phyloP scores from a whole-genome alignment of 2,888 invertebrate species.

The Ichneumon xanthorius region DNA sequence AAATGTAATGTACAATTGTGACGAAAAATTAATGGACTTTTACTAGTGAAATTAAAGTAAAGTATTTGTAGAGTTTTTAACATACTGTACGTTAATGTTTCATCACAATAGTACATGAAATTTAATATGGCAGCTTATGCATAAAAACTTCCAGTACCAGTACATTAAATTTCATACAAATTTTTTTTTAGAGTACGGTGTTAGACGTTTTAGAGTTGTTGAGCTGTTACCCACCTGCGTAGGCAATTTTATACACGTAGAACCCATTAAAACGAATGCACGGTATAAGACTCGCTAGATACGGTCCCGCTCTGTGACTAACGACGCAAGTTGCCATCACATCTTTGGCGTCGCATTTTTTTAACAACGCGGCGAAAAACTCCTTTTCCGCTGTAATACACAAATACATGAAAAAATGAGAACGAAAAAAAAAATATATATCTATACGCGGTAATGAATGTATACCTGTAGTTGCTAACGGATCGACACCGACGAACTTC shows the following conservation, averaged over 20 bases:
- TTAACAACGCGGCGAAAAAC: slow-evolving; percentile 66
- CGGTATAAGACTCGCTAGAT: slow-evolving; percentile 64
- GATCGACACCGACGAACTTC: slow-evolving; percentile 65
- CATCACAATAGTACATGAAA: too few relatives aligned
- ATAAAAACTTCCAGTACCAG: too few relatives aligned
- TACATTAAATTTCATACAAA: too few relatives aligned
- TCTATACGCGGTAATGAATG: not conserved
- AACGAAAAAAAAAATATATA: slow-evolving; percentile 7
- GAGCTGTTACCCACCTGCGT: slow-evolving; percentile 46
- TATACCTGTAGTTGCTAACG: slow-evolving; percentile 37
- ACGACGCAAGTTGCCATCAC: slow-evolving; percentile 67
- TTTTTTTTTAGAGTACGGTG: too few relatives aligned
- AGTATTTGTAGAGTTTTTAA: too few relatives aligned
- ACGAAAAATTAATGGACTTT: too few relatives aligned
- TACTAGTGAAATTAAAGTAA: too few relatives aligned
- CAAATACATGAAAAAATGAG: not conserved
- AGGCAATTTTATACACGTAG: slow-evolving; percentile 64
- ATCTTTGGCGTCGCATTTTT: slow-evolving; percentile 53
- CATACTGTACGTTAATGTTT: too few relatives aligned
- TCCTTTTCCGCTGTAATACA: slow-evolving; percentile 60
- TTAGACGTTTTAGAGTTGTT: not conserved
- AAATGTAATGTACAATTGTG: too few relatives aligned
- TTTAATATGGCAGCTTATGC: too few relatives aligned
- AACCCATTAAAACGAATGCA: slow-evolving; percentile 59
- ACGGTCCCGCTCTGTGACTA: slow-evolving; percentile 39